Evolutionary conservation across 2,888 invertebrate species (phyloP), one percentile per base, ranked within the genome.

Genomic region (Andrena flavipes): DNA sequence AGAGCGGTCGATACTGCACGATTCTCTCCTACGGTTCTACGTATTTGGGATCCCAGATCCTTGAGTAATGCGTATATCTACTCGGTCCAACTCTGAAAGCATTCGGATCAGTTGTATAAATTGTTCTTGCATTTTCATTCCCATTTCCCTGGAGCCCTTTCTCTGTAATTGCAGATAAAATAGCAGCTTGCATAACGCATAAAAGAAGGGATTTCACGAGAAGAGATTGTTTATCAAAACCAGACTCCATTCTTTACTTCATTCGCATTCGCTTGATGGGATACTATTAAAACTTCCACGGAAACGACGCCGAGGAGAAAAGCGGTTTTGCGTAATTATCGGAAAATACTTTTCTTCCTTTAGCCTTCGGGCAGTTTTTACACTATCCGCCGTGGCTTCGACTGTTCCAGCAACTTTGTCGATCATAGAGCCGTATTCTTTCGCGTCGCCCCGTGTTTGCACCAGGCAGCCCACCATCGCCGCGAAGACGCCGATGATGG

Each of bases 401-500:
- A 71, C 72, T 68, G 65, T 68, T 42, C 65, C 49, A 49, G 29
- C 26, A 64, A 82, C 54, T 73, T 84, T 59, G 70, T 48, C 80
- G 80, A 74, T 79, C 74, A 51, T 76, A 68, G 64, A 62, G 54
- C 26, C 67, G 60, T 67, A 64, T 64, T 67, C 67, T 67, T 64
- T 73, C 64, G 68, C 62, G 60, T 49, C 69, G 78, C 30, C 30
- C 29, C 65, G 64, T 54, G 73, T 85, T 83, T 69, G 83, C 76
- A 73, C 70, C 71, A 56, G 67, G 59, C 82, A 76, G 69, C 64
- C 64, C 67, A 71, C 74, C 73, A 63, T 76, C 64, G 71, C 69
- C 29, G 48, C 72, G 74, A 76, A 70, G 82, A 82, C 76, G 74
- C 71, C 62, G 82, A 87, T 88, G 88, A 88, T 88, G 85, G 81